phyloP scores from a whole-genome alignment of 1,140 invertebrate genomes.

The Drosophila nigrodunni region DNA sequence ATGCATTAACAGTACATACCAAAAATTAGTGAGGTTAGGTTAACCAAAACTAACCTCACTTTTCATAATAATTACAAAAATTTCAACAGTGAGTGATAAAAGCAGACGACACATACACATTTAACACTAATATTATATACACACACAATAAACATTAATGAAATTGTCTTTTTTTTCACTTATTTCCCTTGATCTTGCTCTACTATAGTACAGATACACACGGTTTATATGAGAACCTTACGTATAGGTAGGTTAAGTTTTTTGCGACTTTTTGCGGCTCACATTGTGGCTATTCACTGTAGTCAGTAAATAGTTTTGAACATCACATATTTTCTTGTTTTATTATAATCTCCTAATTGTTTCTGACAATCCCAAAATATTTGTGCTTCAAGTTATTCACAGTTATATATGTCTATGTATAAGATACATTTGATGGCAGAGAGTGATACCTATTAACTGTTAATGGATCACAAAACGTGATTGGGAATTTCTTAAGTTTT shows the following conservation, averaged over 20 bases:
- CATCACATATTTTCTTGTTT: slow-evolving; percentile 1
- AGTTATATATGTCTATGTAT: too few species aligned
- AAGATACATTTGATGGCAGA: too few species aligned
- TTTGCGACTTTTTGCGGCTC: too few species aligned
- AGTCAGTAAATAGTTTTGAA: slow-evolving; percentile 1
- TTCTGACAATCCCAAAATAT: too few species aligned
- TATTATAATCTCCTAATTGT: too few species aligned
- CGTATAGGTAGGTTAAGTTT: not conserved
- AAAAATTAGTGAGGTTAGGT: not conserved
- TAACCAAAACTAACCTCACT: not conserved
- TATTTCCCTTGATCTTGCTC: not conserved
- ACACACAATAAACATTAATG: slow-evolving; percentile 22
- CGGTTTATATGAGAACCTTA: slow-evolving; percentile 1
- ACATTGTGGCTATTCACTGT: not conserved
- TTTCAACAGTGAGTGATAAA: not conserved
- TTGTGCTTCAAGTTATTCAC: too few species aligned
- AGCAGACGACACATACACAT: slow-evolving; percentile 7
- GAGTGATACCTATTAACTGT: too few species aligned
- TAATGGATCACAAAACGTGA: too few species aligned
- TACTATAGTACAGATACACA: not conserved
- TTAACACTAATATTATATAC: slow-evolving; percentile 2
- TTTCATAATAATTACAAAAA: not conserved
- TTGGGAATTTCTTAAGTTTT: too few species aligned
- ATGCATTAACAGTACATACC: not conserved
- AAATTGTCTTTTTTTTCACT: slow-evolving; percentile 20